Base-by-base conservation (phyloP, 2,113 vertebrate species). In the Thalassoma bifasciatum region DNA sequence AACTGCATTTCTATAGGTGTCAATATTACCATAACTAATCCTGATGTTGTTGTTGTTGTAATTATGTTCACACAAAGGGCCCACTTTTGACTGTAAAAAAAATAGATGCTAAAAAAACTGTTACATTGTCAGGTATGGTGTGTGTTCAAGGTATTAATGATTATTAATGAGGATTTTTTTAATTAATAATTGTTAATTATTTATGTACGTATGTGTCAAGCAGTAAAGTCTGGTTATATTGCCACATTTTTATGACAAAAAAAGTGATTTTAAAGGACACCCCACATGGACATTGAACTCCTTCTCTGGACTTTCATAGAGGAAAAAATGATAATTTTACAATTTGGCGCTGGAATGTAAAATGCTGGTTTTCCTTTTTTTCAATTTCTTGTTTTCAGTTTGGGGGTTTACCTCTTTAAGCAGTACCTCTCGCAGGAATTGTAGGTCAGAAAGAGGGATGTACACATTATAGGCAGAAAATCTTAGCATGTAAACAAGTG, bases 1-100 rank as follows among this genome's bases (percentile, higher is more conserved):
- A 69, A 87, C 85, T 78, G 87, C 90, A 88, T 92, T 93, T 92
- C 86, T 92, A 92, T 91, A 80, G 79, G 82, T 90, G 89, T 93
- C 83, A 73, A 88, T 88, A 88, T 89, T 89, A 86, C 72, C 85
- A 83, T 90, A 84, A 91, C 79, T 90, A 83, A 89, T 86, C 84
- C 86, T 83, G 82, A 78, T 84, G 85, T 92, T 83, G 78, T 84
- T 81, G 89, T 87, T 75, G 84, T 88, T 90, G 92, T 92, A 82
- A 86, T 77, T 78, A 86, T 88, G 87, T 83, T 86, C 81, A 87
- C 81, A 87, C 86, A 46, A 83, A 86, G 64, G 76, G 81, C 83
- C 85, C 75, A 84, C 85, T 86, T 89, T 88, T 84, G 81, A 86
- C 62, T 86, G 72, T 89, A 68, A 42, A 72, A n/a, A 81, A 60